Base-by-base conservation (phyloP, 2,888 invertebrate genomes). In the Mechanitis messenoides region DNA sequence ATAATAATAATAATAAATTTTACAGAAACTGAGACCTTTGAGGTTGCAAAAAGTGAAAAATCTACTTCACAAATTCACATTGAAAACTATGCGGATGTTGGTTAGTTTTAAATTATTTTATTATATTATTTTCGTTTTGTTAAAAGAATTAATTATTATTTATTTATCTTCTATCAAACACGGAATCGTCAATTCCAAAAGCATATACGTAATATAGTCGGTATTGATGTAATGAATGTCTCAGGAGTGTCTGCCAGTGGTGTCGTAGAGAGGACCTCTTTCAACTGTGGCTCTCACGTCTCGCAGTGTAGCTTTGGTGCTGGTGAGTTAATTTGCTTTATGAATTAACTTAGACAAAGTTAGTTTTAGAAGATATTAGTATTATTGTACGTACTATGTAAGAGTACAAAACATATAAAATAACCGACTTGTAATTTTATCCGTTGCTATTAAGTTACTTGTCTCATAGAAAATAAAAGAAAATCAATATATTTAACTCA, bases 221-320 rank as follows among this genome's bases (percentile, higher is more conserved):
- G 20, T 20, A 20, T 20, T 20, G 20, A 20, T 2, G 50, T 47
- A 50, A 31, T 31, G 4, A 7, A 12, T 53, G 6, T 61, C 61
- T 33, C 58, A 68, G 70, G 66, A 2, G 42, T 67, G 4, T 69
- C 70, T 1, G 64, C 69, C 6, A 56, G 61, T 9, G 65, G 66
- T n/a, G 56, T 70, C 42, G 55, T 69, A n/a, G 31, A 66, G 20
- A 63, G 46, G 20, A 59, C 58, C 3, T 71, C 71, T 0, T 69
- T 71, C 11, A 69, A 56, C 31, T 69, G 71, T 12, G 71, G 71
- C 11, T 67, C 70, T 2, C 62, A 63, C 45, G 61, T 54, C 9
- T 58, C 62, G 9, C 66, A 64, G 53, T 60, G 63, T 46, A 70
- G 69, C 61, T 69, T 70, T 62, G 61, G 58, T 50, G 62, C 68